Conservation (phyloP, 2,113 vertebrate genomes). For the Glareola pratincola region DNA sequence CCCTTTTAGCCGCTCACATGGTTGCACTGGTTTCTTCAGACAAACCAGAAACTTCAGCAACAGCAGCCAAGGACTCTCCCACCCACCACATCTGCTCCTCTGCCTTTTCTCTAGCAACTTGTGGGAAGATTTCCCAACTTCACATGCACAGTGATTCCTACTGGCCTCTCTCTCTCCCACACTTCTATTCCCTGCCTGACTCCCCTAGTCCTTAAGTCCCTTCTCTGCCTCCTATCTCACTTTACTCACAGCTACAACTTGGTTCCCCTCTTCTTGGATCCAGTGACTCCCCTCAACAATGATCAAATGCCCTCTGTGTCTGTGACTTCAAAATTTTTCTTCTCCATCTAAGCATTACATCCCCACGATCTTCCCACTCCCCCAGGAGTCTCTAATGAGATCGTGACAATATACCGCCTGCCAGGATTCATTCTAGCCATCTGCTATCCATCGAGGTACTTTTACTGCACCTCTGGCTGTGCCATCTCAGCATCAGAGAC, state of each 20-base stretch:
- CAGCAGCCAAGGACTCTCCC: not conserved
- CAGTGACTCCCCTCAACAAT: not conserved
- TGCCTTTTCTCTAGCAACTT: not conserved
- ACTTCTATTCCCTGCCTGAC: not conserved
- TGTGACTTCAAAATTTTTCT: not conserved
- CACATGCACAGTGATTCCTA: not conserved
- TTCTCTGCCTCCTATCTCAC: not conserved
- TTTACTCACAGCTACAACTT: not conserved
- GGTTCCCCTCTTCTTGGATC: not conserved
- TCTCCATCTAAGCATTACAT: not conserved
- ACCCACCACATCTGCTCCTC: not conserved
- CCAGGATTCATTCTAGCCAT: constrained; percentile 40
- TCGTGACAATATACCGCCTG: constrained; percentile 19
- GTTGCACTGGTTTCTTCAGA: not conserved
- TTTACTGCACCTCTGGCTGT: constrained; percentile 66
- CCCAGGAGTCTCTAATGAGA: constrained; percentile 1
- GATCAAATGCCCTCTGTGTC: not conserved
- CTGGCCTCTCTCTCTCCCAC: not conserved
- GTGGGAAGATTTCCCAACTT: not conserved
- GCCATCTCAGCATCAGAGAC: constrained; percentile 53
- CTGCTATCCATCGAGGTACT: constrained; percentile 61
- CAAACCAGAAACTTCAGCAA: not conserved
- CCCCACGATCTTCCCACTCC: not conserved
- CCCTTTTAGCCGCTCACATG: not conserved
- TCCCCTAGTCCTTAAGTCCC: not conserved